Conservation (phyloP, 2,113 vertebrate genomes). For the Pseudorasbora parva region DNA sequence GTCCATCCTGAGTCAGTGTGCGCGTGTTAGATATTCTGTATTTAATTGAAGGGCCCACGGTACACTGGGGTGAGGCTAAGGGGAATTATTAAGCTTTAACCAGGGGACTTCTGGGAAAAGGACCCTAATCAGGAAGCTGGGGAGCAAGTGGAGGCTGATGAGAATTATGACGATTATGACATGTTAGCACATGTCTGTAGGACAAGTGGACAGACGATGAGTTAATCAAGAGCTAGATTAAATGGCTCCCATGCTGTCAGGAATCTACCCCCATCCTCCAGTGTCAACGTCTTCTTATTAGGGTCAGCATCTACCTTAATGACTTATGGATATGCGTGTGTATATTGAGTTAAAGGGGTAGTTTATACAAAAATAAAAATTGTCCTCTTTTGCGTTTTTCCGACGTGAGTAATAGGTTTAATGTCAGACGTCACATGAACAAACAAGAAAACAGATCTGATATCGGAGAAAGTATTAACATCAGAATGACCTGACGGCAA, state of each 20-base stretch:
- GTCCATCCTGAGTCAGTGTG: slow-evolving; percentile 77
- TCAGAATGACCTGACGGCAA: too few relatives aligned
- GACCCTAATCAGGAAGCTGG: slow-evolving; percentile 89
- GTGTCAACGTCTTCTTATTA: slow-evolving; percentile 70
- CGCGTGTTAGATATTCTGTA: slow-evolving; percentile 80
- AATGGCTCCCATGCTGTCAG: slow-evolving; percentile 89
- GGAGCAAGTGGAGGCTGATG: slow-evolving; percentile 83
- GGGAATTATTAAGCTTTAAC: slow-evolving; percentile 90
- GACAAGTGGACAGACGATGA: slow-evolving; percentile 92
- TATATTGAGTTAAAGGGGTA: slow-evolving; percentile 28
- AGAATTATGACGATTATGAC: slow-evolving; percentile 95
- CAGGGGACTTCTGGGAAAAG: slow-evolving; percentile 86
- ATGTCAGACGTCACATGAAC: too few relatives aligned
- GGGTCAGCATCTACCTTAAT: slow-evolving; percentile 57
- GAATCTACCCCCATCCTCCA: slow-evolving; percentile 79
- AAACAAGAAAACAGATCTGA: too few relatives aligned
- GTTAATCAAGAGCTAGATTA: slow-evolving; percentile 94
- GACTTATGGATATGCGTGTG: slow-evolving; percentile 38
- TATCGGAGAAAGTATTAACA: too few relatives aligned
- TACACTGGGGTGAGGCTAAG: slow-evolving; percentile 83
- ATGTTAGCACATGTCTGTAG: slow-evolving; percentile 93
- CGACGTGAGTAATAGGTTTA: background rate
- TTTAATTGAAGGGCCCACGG: slow-evolving; percentile 85
- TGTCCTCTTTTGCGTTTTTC: background rate
- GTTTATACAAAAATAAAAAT: background rate